Evolutionary conservation across 2,797 vertebrate genomes (phyloP).

Genomic region (Enteromius argenteus): DNA sequence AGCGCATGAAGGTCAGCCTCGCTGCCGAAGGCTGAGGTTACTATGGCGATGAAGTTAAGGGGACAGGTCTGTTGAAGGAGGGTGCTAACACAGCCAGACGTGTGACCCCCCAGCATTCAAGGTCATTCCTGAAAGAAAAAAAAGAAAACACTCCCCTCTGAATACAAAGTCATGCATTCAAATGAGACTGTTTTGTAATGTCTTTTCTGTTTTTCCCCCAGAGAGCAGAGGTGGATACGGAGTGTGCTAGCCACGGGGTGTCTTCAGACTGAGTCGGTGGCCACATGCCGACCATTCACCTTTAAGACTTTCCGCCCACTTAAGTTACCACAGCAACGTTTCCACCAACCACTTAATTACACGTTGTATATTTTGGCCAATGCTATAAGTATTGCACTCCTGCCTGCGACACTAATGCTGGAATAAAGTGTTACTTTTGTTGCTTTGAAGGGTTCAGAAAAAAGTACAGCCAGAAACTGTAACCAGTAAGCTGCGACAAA

Average conservation of each 20-base stretch:
- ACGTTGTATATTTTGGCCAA: conserved; percentile 30
- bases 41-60: conserved; percentile 45
- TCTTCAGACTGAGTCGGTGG: conserved; percentile 34
- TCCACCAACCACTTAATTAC: conserved; percentile 59
- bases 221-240: conserved; percentile 29
- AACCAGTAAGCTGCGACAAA: neutral
- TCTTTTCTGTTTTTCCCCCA: conserved; percentile 34
- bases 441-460: neutral
- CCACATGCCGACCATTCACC: conserved; percentile 50
- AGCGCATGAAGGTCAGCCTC: conserved; percentile 63
- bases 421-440: neutral
- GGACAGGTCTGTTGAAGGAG: conserved; percentile 52
- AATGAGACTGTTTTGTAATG: conserved; percentile 49
- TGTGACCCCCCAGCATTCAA: conserved; percentile 71
- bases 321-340: conserved; percentile 58
- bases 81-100: conserved; percentile 73
- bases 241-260: conserved; percentile 54
- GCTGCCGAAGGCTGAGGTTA: conserved; percentile 56
- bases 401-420: conserved; percentile 27
- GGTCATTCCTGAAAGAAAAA: conserved; percentile 64
- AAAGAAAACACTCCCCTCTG: conserved; percentile 26
- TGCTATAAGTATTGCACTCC: conserved; percentile 41
- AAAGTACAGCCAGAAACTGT: neutral
- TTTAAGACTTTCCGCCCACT: conserved; percentile 55
- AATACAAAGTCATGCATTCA: conserved; percentile 43